phyloP scores from a whole-genome alignment of 2,113 vertebrate genomes.

The Micromys minutus region DNA sequence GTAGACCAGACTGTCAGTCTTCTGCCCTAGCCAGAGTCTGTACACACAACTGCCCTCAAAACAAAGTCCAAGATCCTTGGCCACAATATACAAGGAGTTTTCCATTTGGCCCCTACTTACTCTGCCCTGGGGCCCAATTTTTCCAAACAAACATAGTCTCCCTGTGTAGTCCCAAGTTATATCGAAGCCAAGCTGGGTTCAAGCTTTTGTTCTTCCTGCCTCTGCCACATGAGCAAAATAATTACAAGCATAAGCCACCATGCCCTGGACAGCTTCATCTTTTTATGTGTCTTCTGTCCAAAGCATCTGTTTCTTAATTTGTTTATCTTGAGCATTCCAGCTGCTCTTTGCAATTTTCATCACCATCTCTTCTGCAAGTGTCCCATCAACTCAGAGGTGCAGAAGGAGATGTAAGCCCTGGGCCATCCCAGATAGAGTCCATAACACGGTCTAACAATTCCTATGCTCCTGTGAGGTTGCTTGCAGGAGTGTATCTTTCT shows the following conservation, averaged over 20 bases:
- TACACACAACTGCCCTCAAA: background rate
- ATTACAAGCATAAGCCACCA: background rate
- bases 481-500: background rate
- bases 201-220: background rate
- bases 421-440: background rate
- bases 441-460: background rate
- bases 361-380: slow-evolving; percentile 1
- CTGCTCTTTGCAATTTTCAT: background rate
- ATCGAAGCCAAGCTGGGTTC: background rate
- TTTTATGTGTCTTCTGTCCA: background rate
- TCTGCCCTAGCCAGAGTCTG: background rate
- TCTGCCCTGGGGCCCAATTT: background rate
- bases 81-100: background rate
- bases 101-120: background rate
- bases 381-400: background rate
- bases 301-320: background rate
- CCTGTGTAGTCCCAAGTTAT: background rate
- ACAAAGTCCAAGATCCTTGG: background rate
- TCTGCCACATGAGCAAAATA: background rate
- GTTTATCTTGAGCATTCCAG: background rate
- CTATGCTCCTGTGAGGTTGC: background rate
- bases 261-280: background rate
- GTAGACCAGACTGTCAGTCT: background rate
- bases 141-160: background rate
- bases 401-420: background rate